phyloP scores from a whole-genome alignment of 2,797 vertebrate genomes.

The Craterocephalus amniculus region DNA sequence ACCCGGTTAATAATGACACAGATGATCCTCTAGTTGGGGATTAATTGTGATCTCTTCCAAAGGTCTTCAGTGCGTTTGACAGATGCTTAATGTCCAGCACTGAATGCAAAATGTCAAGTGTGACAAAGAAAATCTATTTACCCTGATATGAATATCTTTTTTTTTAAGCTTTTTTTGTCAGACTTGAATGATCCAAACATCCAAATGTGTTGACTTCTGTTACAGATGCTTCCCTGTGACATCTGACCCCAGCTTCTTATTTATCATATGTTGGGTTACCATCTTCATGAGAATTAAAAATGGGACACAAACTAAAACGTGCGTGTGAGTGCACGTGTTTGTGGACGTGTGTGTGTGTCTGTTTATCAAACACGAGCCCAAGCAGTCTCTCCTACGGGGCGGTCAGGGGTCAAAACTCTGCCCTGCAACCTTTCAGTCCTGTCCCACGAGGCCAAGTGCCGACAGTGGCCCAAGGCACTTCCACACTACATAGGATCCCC shows the following conservation, averaged over 20 bases:
- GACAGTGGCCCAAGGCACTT: constrained; percentile 82
- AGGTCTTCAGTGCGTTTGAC: not conserved
- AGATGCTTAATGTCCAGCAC: not conserved
- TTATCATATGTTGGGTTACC: not conserved
- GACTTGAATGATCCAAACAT: not conserved
- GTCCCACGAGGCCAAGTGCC: constrained; percentile 72
- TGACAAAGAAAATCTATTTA: not conserved
- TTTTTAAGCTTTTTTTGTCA: not conserved
- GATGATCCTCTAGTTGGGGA: no score
- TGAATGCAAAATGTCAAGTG: not conserved
- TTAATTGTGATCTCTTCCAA: no score
- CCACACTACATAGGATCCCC: constrained; percentile 66
- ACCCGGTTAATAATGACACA: no score
- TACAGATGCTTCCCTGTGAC: not conserved
- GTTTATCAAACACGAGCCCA: constrained; percentile 41
- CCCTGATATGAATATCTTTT: not conserved
- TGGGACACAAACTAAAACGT: constrained; percentile 5
- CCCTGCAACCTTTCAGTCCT: constrained; percentile 81
- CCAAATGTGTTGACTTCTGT: not conserved
- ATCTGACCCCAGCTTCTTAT: not conserved
- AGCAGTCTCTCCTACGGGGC: constrained; percentile 67
- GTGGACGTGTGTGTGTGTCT: constrained; percentile 35
- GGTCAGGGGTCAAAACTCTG: constrained; percentile 73
- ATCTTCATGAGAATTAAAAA: not conserved
- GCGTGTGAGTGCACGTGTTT: constrained; percentile 28